Evolutionary conservation across 2,888 invertebrate species (phyloP), one percentile per base, ranked within the genome.

Genomic region (Patella depressa): DNA sequence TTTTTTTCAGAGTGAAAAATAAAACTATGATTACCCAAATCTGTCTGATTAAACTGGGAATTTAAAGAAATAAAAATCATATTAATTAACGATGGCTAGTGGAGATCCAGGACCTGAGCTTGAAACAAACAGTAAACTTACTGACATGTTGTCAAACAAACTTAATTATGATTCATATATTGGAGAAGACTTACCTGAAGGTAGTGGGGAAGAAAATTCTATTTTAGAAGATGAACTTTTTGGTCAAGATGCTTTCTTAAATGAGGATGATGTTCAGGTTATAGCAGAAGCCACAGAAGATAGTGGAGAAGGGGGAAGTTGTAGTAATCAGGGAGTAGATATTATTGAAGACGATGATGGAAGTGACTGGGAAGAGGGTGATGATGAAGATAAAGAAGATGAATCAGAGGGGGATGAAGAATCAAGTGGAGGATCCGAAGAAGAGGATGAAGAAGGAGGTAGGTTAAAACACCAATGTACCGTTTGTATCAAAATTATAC

Each of bases 391-490:
- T 29, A 78, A 34, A 45, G 71, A 57, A 24, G 71, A 76, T 19
- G 77, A 77, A 53, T 69, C 69, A 29, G 79, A 77, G 24, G 74
- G 75, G 17, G 75, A 74, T 12, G 81, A 82, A 70, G 84, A 84
- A 53, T 78, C 81, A 72, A 83, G 79, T 45, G 84, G 84, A 19
- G 78, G 80, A 74, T 69, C 69, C 29, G 71, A 79, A 74, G 78
- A 79, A 73, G 80, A 80, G 75, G 76, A 77, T 69, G 71, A 75
- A 71, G 12, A 55, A 69, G 45, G 73, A 74, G 65, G 65, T 24
- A 24, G 24, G 45, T 7, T 9, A 45, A 45, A 45, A 1, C 45
- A 45, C 45, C 9, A 45, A 45, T 45, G 45, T 45, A 45, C 9
- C 0, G 45, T 45, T 45, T 45, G 45, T 45, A 45, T 45, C 9